A percentile compares a stretch with the other conserved stretches of the same genome.
phyloP scores from a whole-genome alignment of 2,113 vertebrate genomes.

The Calidris pugnax region DNA sequence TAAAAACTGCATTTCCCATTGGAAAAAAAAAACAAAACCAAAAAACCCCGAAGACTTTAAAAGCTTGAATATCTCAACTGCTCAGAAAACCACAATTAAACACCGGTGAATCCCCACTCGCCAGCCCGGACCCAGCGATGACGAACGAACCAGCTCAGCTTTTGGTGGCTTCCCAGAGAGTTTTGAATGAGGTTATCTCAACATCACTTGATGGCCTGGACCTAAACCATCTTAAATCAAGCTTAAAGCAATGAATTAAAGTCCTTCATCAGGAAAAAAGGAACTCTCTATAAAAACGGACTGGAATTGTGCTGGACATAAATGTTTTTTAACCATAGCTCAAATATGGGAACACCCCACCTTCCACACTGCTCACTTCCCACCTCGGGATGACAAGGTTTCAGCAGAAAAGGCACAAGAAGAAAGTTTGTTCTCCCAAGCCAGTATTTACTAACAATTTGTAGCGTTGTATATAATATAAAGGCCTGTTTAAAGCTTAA shows the following conservation, averaged over 20 bases:
- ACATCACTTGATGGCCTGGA: not conserved
- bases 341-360: not conserved
- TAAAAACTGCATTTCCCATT: not conserved
- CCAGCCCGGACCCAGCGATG: too few species aligned
- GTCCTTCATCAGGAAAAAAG: not conserved
- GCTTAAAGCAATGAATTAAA: not conserved
- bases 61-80: not conserved
- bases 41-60: not conserved
- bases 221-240: not conserved
- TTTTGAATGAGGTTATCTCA: not conserved
- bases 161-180: not conserved
- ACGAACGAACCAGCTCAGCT: accelerated
- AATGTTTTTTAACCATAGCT: not conserved
- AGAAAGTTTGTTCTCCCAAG: not conserved
- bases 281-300: not conserved
- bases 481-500: not conserved
- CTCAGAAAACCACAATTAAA: accelerated
- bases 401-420: not conserved
- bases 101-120: accelerated
- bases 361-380: not conserved
- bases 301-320: not conserved
- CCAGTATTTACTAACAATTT: not conserved
- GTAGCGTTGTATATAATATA: accelerated
- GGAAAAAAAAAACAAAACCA: not conserved
- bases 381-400: not conserved